phyloP scores from a whole-genome alignment of 2,888 invertebrate genomes.

The Gymnosoma rotundatum region DNA sequence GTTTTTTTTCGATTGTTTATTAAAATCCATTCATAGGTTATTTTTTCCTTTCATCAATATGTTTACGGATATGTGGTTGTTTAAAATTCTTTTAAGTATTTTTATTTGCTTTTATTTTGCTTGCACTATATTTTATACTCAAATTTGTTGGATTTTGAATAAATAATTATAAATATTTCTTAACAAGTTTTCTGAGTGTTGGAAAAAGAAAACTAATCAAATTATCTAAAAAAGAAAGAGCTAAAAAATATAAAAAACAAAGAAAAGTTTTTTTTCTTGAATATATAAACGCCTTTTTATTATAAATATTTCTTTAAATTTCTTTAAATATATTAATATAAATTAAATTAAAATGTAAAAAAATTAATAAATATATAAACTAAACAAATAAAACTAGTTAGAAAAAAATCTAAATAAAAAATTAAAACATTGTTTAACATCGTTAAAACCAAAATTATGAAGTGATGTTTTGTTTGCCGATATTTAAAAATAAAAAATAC shows the following conservation, averaged over 20 bases:
- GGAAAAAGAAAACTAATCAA: neutral
- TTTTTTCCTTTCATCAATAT: constrained; percentile 54
- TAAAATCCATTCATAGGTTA: constrained; percentile 51
- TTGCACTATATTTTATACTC: constrained; percentile 47
- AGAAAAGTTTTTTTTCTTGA: constrained; percentile 42
- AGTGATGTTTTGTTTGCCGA: constrained; percentile 48
- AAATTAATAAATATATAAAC: constrained; percentile 65
- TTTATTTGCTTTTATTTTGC: constrained; percentile 23
- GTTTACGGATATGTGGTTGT: constrained; percentile 66
- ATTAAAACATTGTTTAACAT: constrained; percentile 55
- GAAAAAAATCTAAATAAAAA: constrained; percentile 58
- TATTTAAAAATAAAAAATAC: constrained; percentile 37
- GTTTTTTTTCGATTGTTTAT: constrained; percentile 24
- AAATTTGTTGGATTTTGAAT: constrained; percentile 64
- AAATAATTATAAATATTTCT: constrained; percentile 35
- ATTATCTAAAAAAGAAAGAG: neutral
- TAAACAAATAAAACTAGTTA: constrained; percentile 67
- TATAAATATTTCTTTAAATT: constrained; percentile 65
- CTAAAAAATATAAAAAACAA: constrained; percentile 6
- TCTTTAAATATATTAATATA: constrained; percentile 62
- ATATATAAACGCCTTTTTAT: constrained; percentile 69
- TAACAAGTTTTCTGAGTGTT: constrained; percentile 6
- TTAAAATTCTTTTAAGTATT: constrained; percentile 46
- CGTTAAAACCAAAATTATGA: constrained; percentile 50
- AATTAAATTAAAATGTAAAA: constrained; percentile 64